A percentile compares a stretch with the other conserved stretches of the same genome.
Evolutionary conservation across 2,797 vertebrate species (phyloP).

Genomic region (Bryconaethiops microstoma): DNA sequence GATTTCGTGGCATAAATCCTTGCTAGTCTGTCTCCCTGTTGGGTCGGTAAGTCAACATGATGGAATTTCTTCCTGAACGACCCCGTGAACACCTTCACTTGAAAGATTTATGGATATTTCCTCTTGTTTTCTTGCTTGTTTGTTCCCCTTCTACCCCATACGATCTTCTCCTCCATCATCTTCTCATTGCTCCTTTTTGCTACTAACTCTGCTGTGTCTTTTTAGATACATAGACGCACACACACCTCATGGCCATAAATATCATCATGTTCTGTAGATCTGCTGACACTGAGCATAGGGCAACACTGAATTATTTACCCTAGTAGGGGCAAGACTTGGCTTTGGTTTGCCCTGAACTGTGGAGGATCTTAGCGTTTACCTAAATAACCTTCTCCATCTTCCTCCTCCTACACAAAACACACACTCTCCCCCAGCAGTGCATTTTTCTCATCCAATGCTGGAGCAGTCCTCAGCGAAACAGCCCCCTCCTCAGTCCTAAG

Average conservation of each 20-base stretch:
- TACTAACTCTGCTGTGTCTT: neutral
- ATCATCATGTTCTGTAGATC: conserved; percentile 70
- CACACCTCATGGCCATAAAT: conserved; percentile 69
- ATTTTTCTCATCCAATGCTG: conserved; percentile 5
- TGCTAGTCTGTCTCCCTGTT: conserved; percentile 16
- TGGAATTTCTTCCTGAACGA: conserved; percentile 36
- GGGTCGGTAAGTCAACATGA: conserved; percentile 20
- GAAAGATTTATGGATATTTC: conserved; percentile 44
- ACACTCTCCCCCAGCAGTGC: neutral
- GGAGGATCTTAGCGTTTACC: conserved; percentile 2
- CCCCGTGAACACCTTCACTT: neutral
- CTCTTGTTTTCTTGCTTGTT: conserved; percentile 1
- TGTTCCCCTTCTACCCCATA: neutral
- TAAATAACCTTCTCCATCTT: neutral
- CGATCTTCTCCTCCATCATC: neutral
- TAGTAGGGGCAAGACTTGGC: neutral
- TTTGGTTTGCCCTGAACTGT: neutral
- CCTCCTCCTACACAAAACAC: neutral
- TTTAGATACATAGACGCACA: neutral
- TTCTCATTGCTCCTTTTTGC: neutral
- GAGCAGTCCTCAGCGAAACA: neutral
- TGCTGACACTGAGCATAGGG: conserved; percentile 72
- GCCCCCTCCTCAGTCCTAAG: neutral
- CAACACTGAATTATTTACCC: conserved; percentile 75
- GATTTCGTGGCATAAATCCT: conserved; percentile 28